These are phyloP conservation scores for Thunnus maccoyii DNA, from an alignment of 2,113 vertebrate species.

Conservation along the genomic window DNA sequence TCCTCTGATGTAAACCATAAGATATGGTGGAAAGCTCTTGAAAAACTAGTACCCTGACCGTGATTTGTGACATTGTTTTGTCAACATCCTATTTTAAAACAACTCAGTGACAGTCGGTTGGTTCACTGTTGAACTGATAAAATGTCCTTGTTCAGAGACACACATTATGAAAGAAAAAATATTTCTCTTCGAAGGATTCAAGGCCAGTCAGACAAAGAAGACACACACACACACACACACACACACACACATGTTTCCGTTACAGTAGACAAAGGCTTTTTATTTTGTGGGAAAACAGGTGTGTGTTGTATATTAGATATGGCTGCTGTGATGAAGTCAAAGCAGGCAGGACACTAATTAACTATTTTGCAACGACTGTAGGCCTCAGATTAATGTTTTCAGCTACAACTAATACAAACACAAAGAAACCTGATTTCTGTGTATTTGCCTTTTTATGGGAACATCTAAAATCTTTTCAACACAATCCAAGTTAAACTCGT, in stretches of 20 bases:
- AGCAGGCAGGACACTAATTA: too few species aligned
- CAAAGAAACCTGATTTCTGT: background rate
- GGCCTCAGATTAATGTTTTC: background rate
- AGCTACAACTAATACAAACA: background rate
- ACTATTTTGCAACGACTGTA: too few species aligned
- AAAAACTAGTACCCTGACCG: too few species aligned
- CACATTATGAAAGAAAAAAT: background rate
- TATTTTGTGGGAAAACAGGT: constrained; percentile 49
- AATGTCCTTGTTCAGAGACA: background rate
- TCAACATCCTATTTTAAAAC: background rate
- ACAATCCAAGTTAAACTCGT: background rate
- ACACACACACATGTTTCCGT: background rate
- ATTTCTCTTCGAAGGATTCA: constrained; percentile 27
- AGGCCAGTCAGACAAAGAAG: constrained; percentile 46
- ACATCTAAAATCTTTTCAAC: background rate
- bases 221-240: background rate
- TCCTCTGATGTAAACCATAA: too few species aligned
- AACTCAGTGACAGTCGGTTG: background rate
- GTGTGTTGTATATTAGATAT: constrained; percentile 12
- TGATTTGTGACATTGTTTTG: background rate
- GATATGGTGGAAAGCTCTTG: too few species aligned
- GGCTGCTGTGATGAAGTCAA: too few species aligned
- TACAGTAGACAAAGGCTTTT: constrained; percentile 17
- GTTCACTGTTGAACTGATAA: background rate
- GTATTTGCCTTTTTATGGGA: background rate